Conservation (phyloP, 2,888 invertebrate species). For the Brenthis hecate region DNA sequence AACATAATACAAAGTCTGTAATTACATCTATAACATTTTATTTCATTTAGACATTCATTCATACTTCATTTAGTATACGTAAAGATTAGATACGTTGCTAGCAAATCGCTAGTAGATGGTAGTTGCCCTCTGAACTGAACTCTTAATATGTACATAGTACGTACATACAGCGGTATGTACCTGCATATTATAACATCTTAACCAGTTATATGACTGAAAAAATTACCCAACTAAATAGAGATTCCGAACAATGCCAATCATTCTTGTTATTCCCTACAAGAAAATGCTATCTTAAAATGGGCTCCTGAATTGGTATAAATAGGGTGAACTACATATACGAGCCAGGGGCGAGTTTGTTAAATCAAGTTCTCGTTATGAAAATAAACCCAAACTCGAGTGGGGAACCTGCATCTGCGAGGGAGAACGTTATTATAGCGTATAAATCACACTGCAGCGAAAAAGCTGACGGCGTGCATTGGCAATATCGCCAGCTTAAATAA, state of each 20-base stretch:
- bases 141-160: no score
- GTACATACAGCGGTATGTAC: no score
- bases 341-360: constrained; percentile 19
- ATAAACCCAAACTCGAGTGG: constrained; percentile 28
- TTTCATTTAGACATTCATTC: no score
- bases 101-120: no score
- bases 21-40: no score
- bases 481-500: constrained; percentile 26
- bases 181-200: no score
- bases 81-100: no score
- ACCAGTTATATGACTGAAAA: no score
- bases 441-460: constrained; percentile 32
- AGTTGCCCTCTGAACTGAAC: no score
- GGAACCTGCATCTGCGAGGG: constrained; percentile 28
- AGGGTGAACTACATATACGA: background rate
- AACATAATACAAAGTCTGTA: no score
- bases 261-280: background rate
- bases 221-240: no score
- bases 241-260: background rate
- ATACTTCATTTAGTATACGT: no score
- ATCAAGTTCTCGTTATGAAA: constrained; percentile 32
- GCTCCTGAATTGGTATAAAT: background rate
- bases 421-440: constrained; percentile 23
- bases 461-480: constrained; percentile 26
- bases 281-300: background rate